Base-by-base conservation (phyloP, 2,888 invertebrate genomes). In the Dichetophora obliterata region DNA sequence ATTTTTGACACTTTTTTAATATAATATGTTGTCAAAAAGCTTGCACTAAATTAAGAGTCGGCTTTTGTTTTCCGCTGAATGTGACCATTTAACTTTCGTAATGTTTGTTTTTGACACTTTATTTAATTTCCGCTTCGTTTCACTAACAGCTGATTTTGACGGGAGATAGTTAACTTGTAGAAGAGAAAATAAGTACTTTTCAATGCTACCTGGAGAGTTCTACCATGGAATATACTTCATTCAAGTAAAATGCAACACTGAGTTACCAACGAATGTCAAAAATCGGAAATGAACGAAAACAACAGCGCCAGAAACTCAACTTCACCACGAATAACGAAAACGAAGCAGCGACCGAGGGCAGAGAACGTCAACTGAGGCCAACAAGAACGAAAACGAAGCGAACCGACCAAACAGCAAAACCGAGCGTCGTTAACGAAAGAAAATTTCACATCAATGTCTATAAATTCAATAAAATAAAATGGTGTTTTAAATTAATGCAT, bases 401-500 rank as follows among this genome's bases (percentile, higher is more conserved):
- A 72, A 72, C 68, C 48, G 54, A 74, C 50, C 61, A 61, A 63
- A 73, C 50, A 50, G 27, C 70, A 61, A 72, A 72, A 31, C 63
- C 76, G 71, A 76, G 73, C 76, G 73, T 77, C 72, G 66, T 73
- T 66, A 68, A 73, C 77, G 76, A 68, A 71, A 66, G 66, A 78
- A 79, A 81, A 83, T 75, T 80, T 77, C 52, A 57, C 70, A 66
- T n/a, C 50, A 63, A 34, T 71, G 75, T 66, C 66, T 77, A 34
- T 8, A 74, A 75, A 57, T 76, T 68, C 65, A 74, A 16, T 80
- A 78, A 78, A 81, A 83, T 37, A 66, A 65, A 65, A 82, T 83
- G 80, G 82, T 84, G 79, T 81, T 73, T 74, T 9, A 81, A 77
- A 75, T 24, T 80, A 83, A 79, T 80, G 81, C 80, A 82, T 80